Evolutionary conservation across 1,140 invertebrate species (phyloP).

Genomic region (Zaprionus tsacasi): DNA sequence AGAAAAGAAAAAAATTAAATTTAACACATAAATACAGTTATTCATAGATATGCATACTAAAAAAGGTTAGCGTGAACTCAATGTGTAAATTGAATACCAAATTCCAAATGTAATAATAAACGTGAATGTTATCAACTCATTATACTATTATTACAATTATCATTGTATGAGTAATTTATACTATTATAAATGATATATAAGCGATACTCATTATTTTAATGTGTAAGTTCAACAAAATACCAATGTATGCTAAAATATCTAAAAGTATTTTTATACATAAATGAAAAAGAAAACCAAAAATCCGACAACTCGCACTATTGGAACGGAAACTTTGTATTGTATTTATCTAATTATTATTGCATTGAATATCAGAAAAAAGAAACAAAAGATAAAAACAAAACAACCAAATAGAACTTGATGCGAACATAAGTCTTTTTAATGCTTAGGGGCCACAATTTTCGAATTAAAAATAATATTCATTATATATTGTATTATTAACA

Average conservation of each 20-base stretch:
- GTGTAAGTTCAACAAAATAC: constrained; percentile 59
- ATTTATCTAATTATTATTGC: constrained; percentile 12
- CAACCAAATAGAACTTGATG: constrained; percentile 69
- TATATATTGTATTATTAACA: constrained; percentile 80
- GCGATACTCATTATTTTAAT: constrained; percentile 78
- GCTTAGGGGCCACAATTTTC: constrained; percentile 83
- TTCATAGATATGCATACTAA: constrained; percentile 41
- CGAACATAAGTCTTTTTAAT: constrained; percentile 77
- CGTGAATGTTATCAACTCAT: constrained; percentile 62
- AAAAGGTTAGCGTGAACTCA: constrained; percentile 17
- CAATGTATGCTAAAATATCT: constrained; percentile 71
- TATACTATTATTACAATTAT: constrained; percentile 60
- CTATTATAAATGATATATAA: constrained; percentile 40
- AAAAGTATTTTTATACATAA: constrained; percentile 79
- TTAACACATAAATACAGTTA: constrained; percentile 4
- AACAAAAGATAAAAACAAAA: constrained; percentile 15
- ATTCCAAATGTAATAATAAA: constrained; percentile 48
- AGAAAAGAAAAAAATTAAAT: not conserved
- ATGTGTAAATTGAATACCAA: constrained; percentile 20
- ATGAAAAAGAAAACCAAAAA: constrained; percentile 40
- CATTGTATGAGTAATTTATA: constrained; percentile 41
- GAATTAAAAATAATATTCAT: constrained; percentile 66
- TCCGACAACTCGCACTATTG: constrained; percentile 5
- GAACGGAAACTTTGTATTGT: constrained; percentile 6
- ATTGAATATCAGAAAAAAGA: constrained; percentile 27